phyloP scores from a whole-genome alignment of 2,113 vertebrate genomes.

The Megaptera novaeangliae region DNA sequence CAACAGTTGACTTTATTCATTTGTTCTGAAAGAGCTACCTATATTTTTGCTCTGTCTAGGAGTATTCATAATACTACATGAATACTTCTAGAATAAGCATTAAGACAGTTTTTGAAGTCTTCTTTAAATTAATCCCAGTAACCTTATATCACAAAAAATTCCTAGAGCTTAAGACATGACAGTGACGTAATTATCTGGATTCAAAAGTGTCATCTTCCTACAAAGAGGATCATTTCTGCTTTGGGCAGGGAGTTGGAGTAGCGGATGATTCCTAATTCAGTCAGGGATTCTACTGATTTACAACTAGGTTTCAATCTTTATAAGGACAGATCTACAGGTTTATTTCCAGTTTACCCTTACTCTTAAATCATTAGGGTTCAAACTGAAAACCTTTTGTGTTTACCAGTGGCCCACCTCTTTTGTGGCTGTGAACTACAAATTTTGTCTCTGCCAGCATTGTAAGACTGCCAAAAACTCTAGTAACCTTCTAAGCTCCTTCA shows the following conservation, averaged over 20 bases:
- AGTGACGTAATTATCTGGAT: background rate
- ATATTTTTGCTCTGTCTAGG: background rate
- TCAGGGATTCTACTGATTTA: background rate
- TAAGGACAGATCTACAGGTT: background rate
- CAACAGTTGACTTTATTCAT: background rate
- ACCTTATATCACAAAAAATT: background rate
- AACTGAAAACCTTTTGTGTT: background rate
- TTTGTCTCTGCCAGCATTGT: background rate
- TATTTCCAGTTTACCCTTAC: background rate
- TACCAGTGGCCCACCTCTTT: background rate
- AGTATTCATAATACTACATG: background rate
- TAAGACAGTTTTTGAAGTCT: background rate
- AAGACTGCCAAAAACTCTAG: background rate
- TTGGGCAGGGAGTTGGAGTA: background rate
- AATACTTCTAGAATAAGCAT: background rate
- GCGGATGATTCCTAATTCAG: background rate
- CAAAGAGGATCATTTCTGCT: background rate
- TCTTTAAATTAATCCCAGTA: background rate
- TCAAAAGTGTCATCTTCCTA: background rate
- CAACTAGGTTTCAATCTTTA: background rate
- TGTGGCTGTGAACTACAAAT: background rate
- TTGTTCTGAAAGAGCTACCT: background rate
- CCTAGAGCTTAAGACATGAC: background rate
- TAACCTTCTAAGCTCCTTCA: background rate
- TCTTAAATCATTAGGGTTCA: background rate